Evolutionary conservation across 2,888 invertebrate species (phyloP).

Genomic region (Drosophila buzzatii): DNA sequence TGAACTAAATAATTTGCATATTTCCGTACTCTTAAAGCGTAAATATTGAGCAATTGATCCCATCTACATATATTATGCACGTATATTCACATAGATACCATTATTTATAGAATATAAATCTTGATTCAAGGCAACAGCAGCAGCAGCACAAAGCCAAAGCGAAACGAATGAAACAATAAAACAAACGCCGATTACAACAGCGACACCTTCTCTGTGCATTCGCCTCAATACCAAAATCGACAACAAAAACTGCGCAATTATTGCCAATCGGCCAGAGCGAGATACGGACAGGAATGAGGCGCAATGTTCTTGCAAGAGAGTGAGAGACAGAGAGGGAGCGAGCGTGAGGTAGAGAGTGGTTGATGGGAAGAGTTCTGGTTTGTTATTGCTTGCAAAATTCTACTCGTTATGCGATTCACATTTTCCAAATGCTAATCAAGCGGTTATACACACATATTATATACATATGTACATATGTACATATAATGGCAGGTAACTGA

Average conservation of each 20-base stretch:
- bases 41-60: constrained; percentile 20
- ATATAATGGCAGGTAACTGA: constrained; percentile 39
- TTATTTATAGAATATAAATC: constrained; percentile 76
- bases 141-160: constrained; percentile 31
- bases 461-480: neutral
- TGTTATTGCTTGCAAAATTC: constrained; percentile 51
- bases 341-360: neutral
- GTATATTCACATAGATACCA: constrained; percentile 25
- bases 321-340: neutral
- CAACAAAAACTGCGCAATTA: constrained; percentile 71
- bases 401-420: constrained; percentile 56
- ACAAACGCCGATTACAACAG: constrained; percentile 64
- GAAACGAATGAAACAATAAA: constrained; percentile 56
- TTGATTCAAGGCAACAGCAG: constrained; percentile 55
- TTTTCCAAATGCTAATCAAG: constrained; percentile 46
- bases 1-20: constrained; percentile 35
- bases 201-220: constrained; percentile 66
- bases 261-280: constrained; percentile 40
- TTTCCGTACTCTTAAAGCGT: constrained; percentile 36
- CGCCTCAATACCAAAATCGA: constrained; percentile 50
- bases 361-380: constrained; percentile 23
- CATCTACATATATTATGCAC: neutral
- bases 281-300: neutral
- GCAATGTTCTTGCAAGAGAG: constrained; percentile 2
- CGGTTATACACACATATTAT: neutral